Conservation (phyloP, 1,140 invertebrate species). For the Rhagoletis zephyria region DNA sequence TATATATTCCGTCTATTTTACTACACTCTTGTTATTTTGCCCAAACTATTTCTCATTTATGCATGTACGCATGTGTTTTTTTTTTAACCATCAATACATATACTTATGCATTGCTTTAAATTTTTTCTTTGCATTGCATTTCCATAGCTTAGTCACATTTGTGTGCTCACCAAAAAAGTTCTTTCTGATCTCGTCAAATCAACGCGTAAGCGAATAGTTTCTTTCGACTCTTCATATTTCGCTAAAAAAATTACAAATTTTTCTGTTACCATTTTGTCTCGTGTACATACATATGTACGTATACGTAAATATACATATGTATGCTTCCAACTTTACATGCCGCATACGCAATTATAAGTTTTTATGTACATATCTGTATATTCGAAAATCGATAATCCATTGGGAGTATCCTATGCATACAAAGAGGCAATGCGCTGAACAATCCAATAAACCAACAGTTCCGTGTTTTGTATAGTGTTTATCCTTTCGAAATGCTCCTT, state of each 20-base stretch:
- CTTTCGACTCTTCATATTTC: not conserved
- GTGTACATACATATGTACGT: not conserved
- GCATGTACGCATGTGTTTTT: not conserved
- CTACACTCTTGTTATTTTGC: not conserved
- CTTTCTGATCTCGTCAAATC: not conserved
- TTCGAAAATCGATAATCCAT: not conserved
- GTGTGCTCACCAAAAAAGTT: conserved; percentile 6
- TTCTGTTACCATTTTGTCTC: not conserved
- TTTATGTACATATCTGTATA: not conserved
- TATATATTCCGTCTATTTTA: conserved; percentile 32
- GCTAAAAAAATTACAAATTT: not conserved
- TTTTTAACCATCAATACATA: not conserved
- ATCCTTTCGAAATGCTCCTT: too few species aligned
- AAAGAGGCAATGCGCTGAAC: not conserved
- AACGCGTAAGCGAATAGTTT: not conserved
- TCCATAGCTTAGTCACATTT: conserved; percentile 5
- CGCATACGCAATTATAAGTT: not conserved
- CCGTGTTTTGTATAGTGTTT: too few species aligned
- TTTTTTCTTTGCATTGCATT: not conserved
- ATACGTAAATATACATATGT: not conserved
- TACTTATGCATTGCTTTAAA: not conserved
- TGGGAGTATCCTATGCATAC: not conserved
- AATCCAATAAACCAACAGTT: not conserved
- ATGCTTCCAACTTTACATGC: not conserved
- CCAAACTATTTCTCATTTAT: not conserved